Evolutionary conservation across 2,888 invertebrate species (phyloP), one percentile per base, ranked within the genome.

Genomic region (Drosophila nr. fundita): DNA sequence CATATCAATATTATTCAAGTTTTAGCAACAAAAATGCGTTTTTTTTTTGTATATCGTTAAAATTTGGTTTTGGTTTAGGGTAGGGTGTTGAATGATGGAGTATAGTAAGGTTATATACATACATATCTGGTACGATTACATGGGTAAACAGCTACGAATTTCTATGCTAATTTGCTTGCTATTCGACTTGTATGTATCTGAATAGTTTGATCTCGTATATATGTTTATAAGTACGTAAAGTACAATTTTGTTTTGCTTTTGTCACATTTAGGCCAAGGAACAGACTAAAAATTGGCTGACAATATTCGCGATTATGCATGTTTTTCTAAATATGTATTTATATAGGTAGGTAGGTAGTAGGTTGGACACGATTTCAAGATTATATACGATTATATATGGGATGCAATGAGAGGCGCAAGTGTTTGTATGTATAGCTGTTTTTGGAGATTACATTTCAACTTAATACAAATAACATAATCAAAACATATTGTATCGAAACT

Each of bases 61-160:
- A 60, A 60, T 54, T 36, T 21, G 13, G 38, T 24, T 49, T 57
- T n/a, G 8, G 42, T 34, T 61, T 36, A 4, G 57, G 49, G 58
- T 68, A 58, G 58, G 40, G 49, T 45, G 29, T 45, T 45, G 50
- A 59, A 57, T 66, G 58, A 34, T 64, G 57, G 60, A 60, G 66
- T 80, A 76, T 64, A 64, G 48, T 71, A 50, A 65, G 62, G 50
- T 70, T 78, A 78, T 71, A 77, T 76, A 68, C 63, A 76, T 73
- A 60, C 40, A 77, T 66, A 64, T 80, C 49, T 65, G 60, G 27
- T 54, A 59, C 48, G 48, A 58, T 75, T 71, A 70, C 67, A 74
- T 63, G 38, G 52, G 48, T 64, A 59, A 58, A 68, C 50, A 62
- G 73, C 65, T 73, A 68, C 68, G 68, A 63, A 65, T 72, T 67